Conservation (phyloP, 2,888 invertebrate species). For the Phortica okadai region DNA sequence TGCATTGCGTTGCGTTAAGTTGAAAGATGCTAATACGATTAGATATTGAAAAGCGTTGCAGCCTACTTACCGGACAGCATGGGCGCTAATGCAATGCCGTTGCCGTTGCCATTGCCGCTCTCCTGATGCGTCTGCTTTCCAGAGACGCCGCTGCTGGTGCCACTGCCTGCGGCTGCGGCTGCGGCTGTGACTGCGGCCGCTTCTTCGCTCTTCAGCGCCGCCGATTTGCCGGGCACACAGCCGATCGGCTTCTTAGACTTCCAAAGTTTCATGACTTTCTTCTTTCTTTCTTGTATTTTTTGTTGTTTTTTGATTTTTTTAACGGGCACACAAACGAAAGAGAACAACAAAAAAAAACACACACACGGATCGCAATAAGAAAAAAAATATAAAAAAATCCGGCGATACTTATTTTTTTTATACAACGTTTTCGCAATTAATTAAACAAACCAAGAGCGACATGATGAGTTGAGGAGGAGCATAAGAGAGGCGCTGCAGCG, state of each 20-base stretch:
- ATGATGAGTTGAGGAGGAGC: not conserved
- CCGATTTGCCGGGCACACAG: conserved; percentile 75
- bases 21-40: not conserved
- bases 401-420: conserved; percentile 3
- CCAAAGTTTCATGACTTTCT: conserved; percentile 77
- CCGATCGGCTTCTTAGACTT: conserved; percentile 76
- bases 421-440: conserved; percentile 15
- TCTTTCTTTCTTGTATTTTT: conserved; percentile 24
- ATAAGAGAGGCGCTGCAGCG: not conserved
- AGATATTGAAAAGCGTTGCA: not conserved
- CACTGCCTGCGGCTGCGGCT: conserved; percentile 45
- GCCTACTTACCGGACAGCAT: conserved; percentile 72
- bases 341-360: not conserved
- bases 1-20: not conserved
- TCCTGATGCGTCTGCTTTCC: conserved; percentile 51
- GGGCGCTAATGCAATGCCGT: conserved; percentile 72
- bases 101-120: conserved; percentile 54
- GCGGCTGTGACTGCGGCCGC: conserved; percentile 53
- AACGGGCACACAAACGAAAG: not conserved
- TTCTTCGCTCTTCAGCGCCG: conserved; percentile 68
- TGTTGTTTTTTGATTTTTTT: conserved; percentile 1
- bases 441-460: conserved; percentile 9
- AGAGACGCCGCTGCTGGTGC: conserved; percentile 48
- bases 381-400: not conserved
- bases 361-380: not conserved